Base-by-base conservation (phyloP, 2,113 vertebrate genomes). In the Cochlearius cochlearius region DNA sequence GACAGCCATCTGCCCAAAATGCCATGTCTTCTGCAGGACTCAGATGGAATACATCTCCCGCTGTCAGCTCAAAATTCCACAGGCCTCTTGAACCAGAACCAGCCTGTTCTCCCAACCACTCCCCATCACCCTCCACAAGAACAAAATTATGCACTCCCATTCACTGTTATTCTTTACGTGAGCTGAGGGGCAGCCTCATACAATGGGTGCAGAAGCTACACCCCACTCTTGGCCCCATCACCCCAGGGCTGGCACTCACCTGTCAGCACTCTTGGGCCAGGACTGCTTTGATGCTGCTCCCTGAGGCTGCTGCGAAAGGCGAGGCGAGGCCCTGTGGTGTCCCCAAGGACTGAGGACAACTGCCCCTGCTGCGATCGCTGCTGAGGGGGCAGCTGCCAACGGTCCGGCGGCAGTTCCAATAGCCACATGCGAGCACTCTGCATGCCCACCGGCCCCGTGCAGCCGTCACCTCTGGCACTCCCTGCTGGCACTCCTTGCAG, bases 331-430 rank as follows among this genome's bases (percentile, higher is more conserved):
- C 58, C 14, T 1, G 7, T 4, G 15, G 36, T 5, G 1, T 7
- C 16, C 36, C 29, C 2, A 2, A 34, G 22, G 27, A 36, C 22
- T 5, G 4, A 39, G 22, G 21, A 36, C 27, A 17, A 12, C 0
- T 3, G 20, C 20, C 18, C 20, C 45, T 1, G 12, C 58, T 25
- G 15, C 16, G 45, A 19, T 15, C 1, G 36, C 45, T 32, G 56
- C 43, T 25, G 8, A 38, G n/a, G 8, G 11, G 19, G 15, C 15
- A 1, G 56, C 20, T 21, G 26, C 43, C 19, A 12, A 5, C 4
- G 1, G 14, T 23, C 69, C 32, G 15, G 13, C 4, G 2, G 32
- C 3, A 1, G 12, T 21, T 21, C 18, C 12, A 20, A n/a, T 7
- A 6, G 53, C 53, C 16, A 13, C 9, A 7, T 6, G 6, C 5